Evolutionary conservation across 2,888 invertebrate species (phyloP), one percentile per base, ranked within the genome.

Genomic region (Cyaniris semiargus): DNA sequence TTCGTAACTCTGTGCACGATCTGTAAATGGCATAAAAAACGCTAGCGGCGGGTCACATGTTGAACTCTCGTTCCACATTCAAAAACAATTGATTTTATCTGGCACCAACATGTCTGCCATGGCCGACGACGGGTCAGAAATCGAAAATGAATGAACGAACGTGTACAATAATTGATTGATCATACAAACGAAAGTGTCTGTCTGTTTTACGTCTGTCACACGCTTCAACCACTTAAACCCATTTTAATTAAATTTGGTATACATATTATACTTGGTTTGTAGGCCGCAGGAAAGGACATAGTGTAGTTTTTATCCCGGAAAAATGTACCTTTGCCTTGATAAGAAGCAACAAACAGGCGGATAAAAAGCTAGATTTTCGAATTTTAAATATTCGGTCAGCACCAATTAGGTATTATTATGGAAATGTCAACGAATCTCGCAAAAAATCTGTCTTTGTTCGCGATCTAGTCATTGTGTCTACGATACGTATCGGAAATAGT

Each of bases 81-180:
- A 53, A 74, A 74, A 74, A 72, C 72, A 72, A 72, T 72, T 72
- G 72, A 72, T 72, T 72, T 72, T 44, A 72, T 74, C 74, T 53
- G 74, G 44, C 23, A 44, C 48, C 74, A 53, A 74, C 13, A 74
- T 72, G 38, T 72, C 74, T 48, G 27, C 27, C 72, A 72, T 38
- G 21, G 21, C 44, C n/a, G 38, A 44, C 10, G 44, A 38, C 38
- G 44, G 8, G 72, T 23, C 13, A 31, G 21, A 18, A 15, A 66
- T 66, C 27, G 66, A 66, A 66, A 60, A 23, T 60, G 60, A 60
- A 66, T 66, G 27, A 66, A 60, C 13, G 60, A 23, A 66, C 60
- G 4, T 58, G 3, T n/a, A 58, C 21, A 56, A n/a, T 18, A 18
- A 53, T n/a, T n/a, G 18, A 56, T n/a, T 48, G 13, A 13, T 48